Conservation (phyloP, 1,140 invertebrate genomes). For the Drosophila murphyi region DNA sequence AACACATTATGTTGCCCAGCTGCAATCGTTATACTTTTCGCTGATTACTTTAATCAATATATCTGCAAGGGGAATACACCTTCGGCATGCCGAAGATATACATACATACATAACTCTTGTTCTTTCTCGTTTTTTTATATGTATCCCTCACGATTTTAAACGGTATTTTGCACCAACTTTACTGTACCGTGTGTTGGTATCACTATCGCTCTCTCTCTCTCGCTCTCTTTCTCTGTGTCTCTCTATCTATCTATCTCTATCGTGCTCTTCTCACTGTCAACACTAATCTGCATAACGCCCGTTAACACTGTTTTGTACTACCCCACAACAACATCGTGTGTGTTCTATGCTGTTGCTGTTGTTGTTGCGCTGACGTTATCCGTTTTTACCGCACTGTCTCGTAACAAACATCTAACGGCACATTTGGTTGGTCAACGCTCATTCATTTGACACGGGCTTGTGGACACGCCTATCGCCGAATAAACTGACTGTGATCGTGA, state of each 20-base stretch:
- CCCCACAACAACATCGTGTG: conserved; percentile 19
- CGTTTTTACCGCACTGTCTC: conserved; percentile 21
- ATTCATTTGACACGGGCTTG: conserved; percentile 27
- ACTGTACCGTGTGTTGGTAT: conserved; percentile 56
- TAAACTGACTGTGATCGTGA: conserved; percentile 34
- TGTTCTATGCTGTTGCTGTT: conserved; percentile 32
- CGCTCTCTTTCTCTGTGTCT: conserved; percentile 10
- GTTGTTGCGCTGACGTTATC: conserved; percentile 32
- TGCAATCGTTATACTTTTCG: too few species aligned
- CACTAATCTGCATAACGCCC: conserved; percentile 59
- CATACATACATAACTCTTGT: conserved; percentile 5
- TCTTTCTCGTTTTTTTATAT: conserved; percentile 40
- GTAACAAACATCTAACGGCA: conserved; percentile 19
- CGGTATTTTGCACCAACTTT: conserved; percentile 63
- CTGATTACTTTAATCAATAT: neutral
- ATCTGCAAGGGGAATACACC: neutral
- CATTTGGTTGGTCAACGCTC: conserved; percentile 39
- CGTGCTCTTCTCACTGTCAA: conserved; percentile 33
- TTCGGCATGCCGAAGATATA: conserved; percentile 6
- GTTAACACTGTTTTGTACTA: conserved; percentile 33
- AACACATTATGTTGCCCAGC: too few species aligned
- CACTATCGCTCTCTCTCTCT: conserved; percentile 29
- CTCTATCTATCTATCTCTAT: conserved; percentile 20
- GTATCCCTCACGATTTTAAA: conserved; percentile 51
- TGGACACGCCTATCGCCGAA: conserved; percentile 33